Evolutionary conservation across 2,888 invertebrate genomes (phyloP).

Genomic region (Oligia strigilis): DNA sequence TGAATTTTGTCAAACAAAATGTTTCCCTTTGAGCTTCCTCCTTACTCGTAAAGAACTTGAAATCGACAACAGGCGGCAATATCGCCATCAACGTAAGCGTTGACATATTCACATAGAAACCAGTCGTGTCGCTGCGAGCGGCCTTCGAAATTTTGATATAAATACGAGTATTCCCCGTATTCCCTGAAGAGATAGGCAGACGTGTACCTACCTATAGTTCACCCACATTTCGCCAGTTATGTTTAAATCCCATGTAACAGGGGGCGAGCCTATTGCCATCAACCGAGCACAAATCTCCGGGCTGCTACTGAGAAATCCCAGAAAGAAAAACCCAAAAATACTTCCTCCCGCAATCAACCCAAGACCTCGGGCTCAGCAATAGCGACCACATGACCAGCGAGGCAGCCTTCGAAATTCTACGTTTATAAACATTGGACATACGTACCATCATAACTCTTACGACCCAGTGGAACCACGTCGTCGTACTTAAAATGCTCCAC

Average conservation of each 20-base stretch:
- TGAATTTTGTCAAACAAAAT: neutral
- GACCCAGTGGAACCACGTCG: constrained; percentile 5
- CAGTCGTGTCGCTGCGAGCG: neutral
- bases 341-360: neutral
- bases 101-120: neutral
- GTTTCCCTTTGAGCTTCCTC: neutral
- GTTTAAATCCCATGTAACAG: neutral
- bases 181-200: neutral
- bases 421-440: neutral
- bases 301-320: neutral
- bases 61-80: neutral
- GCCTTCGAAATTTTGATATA: too few relatives aligned
- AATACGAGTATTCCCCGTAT: neutral
- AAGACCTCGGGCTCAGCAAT: neutral
- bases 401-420: neutral
- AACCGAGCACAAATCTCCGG: neutral
- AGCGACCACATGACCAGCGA: neutral
- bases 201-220: neutral
- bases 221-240: neutral
- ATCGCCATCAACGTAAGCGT: neutral
- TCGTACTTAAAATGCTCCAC: constrained; percentile 30
- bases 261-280: neutral
- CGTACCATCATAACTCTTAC: constrained; percentile 28
- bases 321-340: neutral
- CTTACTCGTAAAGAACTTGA: neutral